Evolutionary conservation across 2,113 vertebrate genomes (phyloP), one percentile per base, ranked within the genome.

Genomic region (Conger conger): DNA sequence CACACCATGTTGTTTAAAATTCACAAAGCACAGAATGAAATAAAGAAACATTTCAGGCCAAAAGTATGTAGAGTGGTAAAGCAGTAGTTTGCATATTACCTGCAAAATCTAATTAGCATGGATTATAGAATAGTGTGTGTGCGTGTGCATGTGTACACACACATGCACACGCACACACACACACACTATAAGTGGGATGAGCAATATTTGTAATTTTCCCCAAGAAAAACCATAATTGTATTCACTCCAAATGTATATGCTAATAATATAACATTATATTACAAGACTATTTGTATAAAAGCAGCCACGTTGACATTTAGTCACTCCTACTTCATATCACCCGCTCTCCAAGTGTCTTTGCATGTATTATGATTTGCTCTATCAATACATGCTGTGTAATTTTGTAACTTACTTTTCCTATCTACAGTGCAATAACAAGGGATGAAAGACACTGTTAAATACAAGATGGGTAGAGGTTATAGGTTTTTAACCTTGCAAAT

Each of bases 1-100:
- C 76, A 82, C 37, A 45, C 33, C n/a, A 82, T 42, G 37, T 92
- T 88, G 91, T 77, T 86, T 80, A 68, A 60, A 93, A 91, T 89
- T 84, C 90, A 92, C 89, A 86, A 89, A 93, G 92, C 92, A 85
- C 90, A 90, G 79, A 20, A 40, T 63, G 76, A 50, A 37, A 20
- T 79, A 35, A 82, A 73, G 36, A 79, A 87, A 78, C 6, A 33
- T 17, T 68, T 17, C 27, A 60, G 45, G 78, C 17, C 35, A 57
- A 77, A 50, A 82, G 33, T 15, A 63, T 40, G 23, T 30, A 82
- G 23, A 79, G 1, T 30, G 63, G 36, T 60, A 38, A 82, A 18
- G 33, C 57, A 80, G 77, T 38, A 76, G 50, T 15, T 50, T 82
- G 81, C 53, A 82, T 85, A 73, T 73, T 73, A 73, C n/a, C 27